These are phyloP conservation scores for Tenodera sinensis DNA, from an alignment of 2,888 invertebrate genomes.

Conservation along the genomic window DNA sequence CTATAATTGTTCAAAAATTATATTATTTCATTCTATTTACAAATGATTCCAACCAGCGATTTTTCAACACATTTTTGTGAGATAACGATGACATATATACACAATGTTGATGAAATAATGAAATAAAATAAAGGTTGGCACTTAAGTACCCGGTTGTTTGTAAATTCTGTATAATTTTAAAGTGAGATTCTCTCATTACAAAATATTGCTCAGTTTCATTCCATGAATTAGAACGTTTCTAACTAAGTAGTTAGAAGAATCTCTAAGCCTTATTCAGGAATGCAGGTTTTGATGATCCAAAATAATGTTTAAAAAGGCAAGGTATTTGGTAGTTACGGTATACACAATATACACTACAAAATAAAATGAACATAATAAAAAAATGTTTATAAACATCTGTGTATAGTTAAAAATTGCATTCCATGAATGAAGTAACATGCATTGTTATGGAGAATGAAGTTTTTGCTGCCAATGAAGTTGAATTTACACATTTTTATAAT, in stretches of 20 bases:
- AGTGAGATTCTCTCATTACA: not conserved
- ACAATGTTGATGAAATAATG: too few species aligned
- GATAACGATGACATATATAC: too few species aligned
- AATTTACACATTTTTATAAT: not conserved
- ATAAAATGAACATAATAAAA: too few species aligned
- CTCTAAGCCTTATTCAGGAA: too few species aligned
- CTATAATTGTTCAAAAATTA: not conserved
- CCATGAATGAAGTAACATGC: not conserved
- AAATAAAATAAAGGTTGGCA: not conserved
- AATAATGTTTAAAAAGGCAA: too few species aligned
- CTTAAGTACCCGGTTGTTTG: not conserved
- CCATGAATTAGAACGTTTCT: not conserved
- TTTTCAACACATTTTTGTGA: not conserved
- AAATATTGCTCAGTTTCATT: not conserved
- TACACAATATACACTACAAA: too few species aligned
- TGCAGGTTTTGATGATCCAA: too few species aligned
- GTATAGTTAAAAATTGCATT: not conserved
- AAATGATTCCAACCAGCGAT: not conserved
- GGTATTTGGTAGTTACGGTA: too few species aligned
- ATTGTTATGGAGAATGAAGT: not conserved
- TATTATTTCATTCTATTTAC: not conserved
- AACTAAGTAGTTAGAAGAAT: too few species aligned
- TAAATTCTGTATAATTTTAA: not conserved
- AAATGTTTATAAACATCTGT: too few species aligned
- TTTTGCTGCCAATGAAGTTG: not conserved